Percentiles rank a stretch among this genome's conserved stretches.
Evolutionary conservation across 2,797 vertebrate genomes (phyloP).

Genomic region (Eulemur mongoz): DNA sequence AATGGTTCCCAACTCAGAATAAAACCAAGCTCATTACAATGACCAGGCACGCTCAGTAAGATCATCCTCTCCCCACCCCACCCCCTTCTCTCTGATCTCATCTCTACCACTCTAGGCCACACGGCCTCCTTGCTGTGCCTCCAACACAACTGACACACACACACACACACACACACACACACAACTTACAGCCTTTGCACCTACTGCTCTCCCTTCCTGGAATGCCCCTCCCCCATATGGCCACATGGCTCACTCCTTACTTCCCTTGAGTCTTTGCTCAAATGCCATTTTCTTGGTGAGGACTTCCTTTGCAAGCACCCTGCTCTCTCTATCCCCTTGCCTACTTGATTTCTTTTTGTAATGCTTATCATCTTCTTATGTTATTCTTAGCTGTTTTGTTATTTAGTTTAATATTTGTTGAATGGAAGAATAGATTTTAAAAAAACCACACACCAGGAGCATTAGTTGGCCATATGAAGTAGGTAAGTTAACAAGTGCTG

Average conservation of each 20-base stretch:
- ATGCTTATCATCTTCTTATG: neutral
- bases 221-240: neutral
- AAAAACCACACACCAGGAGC: neutral
- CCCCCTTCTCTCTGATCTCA: neutral
- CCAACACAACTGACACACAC: neutral
- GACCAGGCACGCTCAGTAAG: neutral
- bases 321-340: neutral
- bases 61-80: neutral
- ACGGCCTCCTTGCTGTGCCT: neutral
- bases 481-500: neutral
- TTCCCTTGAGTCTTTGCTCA: neutral
- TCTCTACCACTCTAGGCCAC: neutral
- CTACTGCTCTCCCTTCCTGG: neutral
- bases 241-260: neutral
- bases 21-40: neutral
- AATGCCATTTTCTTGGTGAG: neutral
- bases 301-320: neutral
- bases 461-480: neutral
- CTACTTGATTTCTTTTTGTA: neutral
- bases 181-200: neutral
- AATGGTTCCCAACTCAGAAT: neutral
- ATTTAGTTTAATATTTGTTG: conserved; percentile 27
- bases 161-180: no score
- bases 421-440: neutral
- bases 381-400: conserved; percentile 9